These are phyloP conservation scores for Melanotaenia pygmaea DNA, from an alignment of 2,797 vertebrate genomes.

Conservation along the genomic window DNA sequence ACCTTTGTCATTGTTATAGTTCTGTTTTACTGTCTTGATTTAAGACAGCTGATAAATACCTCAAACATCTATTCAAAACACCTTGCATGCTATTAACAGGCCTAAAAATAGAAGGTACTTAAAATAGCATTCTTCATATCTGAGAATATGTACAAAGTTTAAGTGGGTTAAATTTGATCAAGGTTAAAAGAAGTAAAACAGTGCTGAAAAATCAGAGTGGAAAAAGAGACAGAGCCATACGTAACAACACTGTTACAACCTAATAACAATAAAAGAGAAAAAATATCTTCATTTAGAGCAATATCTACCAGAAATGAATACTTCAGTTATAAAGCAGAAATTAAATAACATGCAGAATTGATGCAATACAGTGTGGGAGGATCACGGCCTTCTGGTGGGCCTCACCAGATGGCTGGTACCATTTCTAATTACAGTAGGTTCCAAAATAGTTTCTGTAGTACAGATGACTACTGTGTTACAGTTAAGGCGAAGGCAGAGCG, in stretches of 20 bases:
- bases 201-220: not conserved
- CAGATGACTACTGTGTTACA: conserved; percentile 21
- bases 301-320: not conserved
- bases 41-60: conserved; percentile 17
- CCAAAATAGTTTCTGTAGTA: conserved; percentile 32
- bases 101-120: conserved; percentile 57
- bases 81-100: conserved; percentile 35
- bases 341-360: conserved; percentile 25
- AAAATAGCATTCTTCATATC: conserved; percentile 56
- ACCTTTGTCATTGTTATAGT: conserved; percentile 4
- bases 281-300: not conserved
- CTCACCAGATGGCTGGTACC: conserved; percentile 62
- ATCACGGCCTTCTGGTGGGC: conserved; percentile 47
- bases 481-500: conserved; percentile 11
- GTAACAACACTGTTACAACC: not conserved
- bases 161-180: conserved; percentile 36
- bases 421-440: conserved; percentile 40
- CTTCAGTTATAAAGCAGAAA: conserved; percentile 1
- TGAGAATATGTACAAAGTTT: conserved; percentile 19
- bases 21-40: not conserved
- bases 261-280: not conserved
- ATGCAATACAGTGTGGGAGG: conserved; percentile 57
- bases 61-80: conserved; percentile 45
- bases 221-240: not conserved
- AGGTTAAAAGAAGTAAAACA: conserved; percentile 31